These are phyloP conservation scores for Reticulitermes speratus DNA, from an alignment of 1,140 invertebrate genomes.

Conservation along the genomic window DNA sequence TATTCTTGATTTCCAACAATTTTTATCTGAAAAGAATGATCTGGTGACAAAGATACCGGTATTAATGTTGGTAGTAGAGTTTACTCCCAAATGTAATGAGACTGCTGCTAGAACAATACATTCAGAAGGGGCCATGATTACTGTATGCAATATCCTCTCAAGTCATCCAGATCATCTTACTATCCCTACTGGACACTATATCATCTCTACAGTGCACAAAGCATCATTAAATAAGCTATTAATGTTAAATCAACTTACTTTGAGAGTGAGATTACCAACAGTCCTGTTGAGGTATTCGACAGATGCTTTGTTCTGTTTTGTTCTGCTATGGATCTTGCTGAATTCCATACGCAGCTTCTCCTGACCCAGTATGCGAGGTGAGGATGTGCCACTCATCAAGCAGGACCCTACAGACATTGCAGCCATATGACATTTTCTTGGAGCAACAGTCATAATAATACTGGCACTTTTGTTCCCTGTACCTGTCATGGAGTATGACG, in stretches of 20 bases:
- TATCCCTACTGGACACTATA: no score
- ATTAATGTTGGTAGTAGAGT: no score
- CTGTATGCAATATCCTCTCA: no score
- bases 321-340: conserved; percentile 46
- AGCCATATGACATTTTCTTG: conserved; percentile 36
- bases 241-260: conserved; percentile 40
- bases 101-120: no score
- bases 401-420: conserved; percentile 38
- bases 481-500: not conserved
- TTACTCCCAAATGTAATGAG: no score
- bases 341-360: conserved; percentile 48
- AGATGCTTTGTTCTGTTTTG: conserved; percentile 46
- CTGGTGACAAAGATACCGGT: no score
- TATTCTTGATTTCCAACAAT: no score
- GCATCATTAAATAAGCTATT: no score
- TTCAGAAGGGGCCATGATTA: no score
- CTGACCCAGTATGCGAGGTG: conserved; percentile 42
- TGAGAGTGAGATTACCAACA: conserved; percentile 45
- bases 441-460: not conserved
- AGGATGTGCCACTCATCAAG: conserved; percentile 35
- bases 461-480: not conserved
- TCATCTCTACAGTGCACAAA: no score
- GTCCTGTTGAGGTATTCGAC: conserved; percentile 42
- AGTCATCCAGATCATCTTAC: no score
- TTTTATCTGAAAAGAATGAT: no score